Percentiles rank a stretch among this genome's conserved stretches.
Evolutionary conservation across 2,113 vertebrate species (phyloP).

Genomic region (Theropithecus gelada): DNA sequence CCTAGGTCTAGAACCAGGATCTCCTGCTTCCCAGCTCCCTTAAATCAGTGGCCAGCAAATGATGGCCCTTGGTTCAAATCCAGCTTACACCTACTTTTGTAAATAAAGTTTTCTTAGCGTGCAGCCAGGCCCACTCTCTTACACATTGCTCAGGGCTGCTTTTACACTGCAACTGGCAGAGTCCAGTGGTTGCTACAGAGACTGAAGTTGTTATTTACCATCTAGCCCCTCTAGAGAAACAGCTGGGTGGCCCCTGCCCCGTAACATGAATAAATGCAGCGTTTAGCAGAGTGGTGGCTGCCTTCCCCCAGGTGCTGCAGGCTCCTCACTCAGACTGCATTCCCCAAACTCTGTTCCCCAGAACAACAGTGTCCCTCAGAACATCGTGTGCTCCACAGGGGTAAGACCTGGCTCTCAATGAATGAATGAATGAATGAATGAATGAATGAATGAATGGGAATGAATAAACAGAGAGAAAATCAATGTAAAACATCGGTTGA

Average conservation of each 20-base stretch:
- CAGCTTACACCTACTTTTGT: neutral
- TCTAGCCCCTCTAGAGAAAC: neutral
- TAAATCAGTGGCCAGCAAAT: too few relatives aligned
- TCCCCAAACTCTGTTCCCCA: neutral
- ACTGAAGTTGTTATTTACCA: neutral
- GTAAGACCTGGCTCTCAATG: neutral
- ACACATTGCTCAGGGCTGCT: fast-evolving
- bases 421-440: neutral
- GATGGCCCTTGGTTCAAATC: neutral
- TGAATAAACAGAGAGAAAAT: neutral
- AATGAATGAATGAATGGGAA: fast-evolving
- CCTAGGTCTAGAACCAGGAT: neutral
- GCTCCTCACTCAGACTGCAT: neutral
- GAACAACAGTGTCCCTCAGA: neutral
- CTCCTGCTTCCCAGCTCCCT: neutral
- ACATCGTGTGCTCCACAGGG: neutral
- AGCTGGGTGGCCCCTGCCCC: neutral
- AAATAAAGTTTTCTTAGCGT: neutral
- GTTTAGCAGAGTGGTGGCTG: fast-evolving
- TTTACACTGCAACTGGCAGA: neutral
- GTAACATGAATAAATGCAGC: fast-evolving
- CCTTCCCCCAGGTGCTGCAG: too few relatives aligned
- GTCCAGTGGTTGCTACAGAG: neutral
- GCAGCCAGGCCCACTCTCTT: neutral
- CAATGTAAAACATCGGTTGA: fast-evolving